Base-by-base conservation (phyloP, 2,888 invertebrate species). In the Pheosia tremula region DNA sequence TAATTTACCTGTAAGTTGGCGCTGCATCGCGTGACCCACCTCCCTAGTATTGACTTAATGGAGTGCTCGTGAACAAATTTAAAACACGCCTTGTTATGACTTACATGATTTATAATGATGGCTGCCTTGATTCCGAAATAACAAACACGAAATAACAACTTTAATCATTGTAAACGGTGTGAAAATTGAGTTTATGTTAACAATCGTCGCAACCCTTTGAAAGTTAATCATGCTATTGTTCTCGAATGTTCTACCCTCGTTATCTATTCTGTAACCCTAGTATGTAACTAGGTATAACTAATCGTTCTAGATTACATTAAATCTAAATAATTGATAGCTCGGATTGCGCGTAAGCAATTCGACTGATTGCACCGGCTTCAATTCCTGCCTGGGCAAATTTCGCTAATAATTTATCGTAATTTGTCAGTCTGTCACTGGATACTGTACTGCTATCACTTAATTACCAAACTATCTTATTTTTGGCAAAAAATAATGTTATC, bases 41-140 rank as follows among this genome's bases (percentile, higher is more conserved):
- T 78, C 76, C 78, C 79, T 62, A 75, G 84, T 89, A 87, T 90
- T 89, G 89, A 87, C 87, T 90, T 90, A 89, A 91, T 91, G 87
- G 89, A 89, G 90, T 88, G 86, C 85, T 86, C 78, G 79, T 68
- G 79, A 83, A 84, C 83, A 79, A 83, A 83, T 82, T 83, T 78
- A 79, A 81, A 81, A 81, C 80, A 80, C 79, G 76, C 75, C 81
- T 82, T 80, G 81, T 83, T 83, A 83, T 82, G 80, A 81, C 78
- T 80, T 76, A 80, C 79, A 82, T 83, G 81, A 82, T 82, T 82
- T 81, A 80, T 80, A 72, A 71, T 70, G 73, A 58, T 49, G 57
- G 57, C 62, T 62, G 53, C 62, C 63, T 66, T 71, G 74, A 74
- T 74, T 72, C 68, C 63, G 55, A 60, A 62, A 58, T 62, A 58